Conservation (phyloP, 2,888 invertebrate genomes). For the Gortyna flavago region DNA sequence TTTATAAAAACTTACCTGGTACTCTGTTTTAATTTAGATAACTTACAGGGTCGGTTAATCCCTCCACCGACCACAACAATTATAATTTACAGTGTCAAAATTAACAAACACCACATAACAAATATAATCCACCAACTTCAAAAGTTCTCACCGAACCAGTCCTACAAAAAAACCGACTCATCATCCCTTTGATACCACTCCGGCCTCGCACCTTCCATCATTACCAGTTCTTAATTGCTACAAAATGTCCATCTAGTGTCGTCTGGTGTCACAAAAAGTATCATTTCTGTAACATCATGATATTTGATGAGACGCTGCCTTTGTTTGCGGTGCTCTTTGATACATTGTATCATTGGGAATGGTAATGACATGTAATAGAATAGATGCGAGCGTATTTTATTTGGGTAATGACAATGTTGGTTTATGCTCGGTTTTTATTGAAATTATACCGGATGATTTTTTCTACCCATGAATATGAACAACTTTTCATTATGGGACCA, state of each 20-base stretch:
- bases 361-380: conserved; percentile 55
- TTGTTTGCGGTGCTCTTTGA: conserved; percentile 68
- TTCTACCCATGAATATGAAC: too few relatives aligned
- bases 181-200: conserved; percentile 54
- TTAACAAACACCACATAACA: background rate
- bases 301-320: conserved; percentile 73
- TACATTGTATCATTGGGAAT: conserved; percentile 61
- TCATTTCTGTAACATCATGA: conserved; percentile 73
- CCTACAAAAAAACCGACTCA: conserved; percentile 47
- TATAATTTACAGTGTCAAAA: conserved; percentile 12
- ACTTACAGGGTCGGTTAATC: background rate
- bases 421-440: conserved; percentile 11
- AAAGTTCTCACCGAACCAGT: conserved; percentile 38
- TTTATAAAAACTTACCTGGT: background rate
- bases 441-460: too few relatives aligned
- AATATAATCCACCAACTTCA: conserved; percentile 24
- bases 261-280: conserved; percentile 77
- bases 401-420: conserved; percentile 29
- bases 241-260: conserved; percentile 74
- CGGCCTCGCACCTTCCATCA: conserved; percentile 63
- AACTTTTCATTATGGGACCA: too few relatives aligned
- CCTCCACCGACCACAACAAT: background rate
- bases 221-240: conserved; percentile 71
- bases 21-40: background rate
- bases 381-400: conserved; percentile 39